Base-by-base conservation (phyloP, 2,888 invertebrate genomes). In the Craniophora ligustri region DNA sequence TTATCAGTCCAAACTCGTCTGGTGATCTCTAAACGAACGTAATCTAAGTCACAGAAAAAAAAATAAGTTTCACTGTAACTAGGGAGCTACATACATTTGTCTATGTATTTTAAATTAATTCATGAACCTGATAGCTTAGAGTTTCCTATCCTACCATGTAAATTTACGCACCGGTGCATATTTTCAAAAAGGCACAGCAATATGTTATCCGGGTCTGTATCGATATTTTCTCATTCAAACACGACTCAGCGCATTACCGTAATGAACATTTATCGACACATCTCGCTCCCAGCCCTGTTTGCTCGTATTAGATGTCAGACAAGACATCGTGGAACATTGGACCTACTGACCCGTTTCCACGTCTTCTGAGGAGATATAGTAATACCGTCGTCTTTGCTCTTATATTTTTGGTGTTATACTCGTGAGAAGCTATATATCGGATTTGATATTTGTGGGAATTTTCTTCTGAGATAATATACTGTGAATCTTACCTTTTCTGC, bases 261-360 rank as follows among this genome's bases (percentile, higher is more conserved):
- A 48, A 65, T 44, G 58, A 67, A 67, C 35, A 40, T 61, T 71
- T 61, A 60, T 71, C 55, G 68, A 50, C 63, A 34, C 18, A 21
- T 31, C 39, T 10, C 39, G 35, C 19, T 62, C 30, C 31, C 63
- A 51, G 31, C 68, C 68, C 57, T 62, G 21, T 21, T n/a, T 34
- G 16, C n/a, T 31, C 65, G 66, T 69, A 39, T 56, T 46, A 35
- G 39, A 46, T 38, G 53, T 63, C 53, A 60, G 10, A 56, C 59
- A 65, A 72, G 57, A 61, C 46, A 49, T 18, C 40, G 69, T 62
- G 45, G 32, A 35, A 55, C 57, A 60, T 72, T 63, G 61, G 51
- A 61, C 62, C 56, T 53, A 35, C 50, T 66, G 70, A 66, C 71
- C 63, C 13, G 63, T 63, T 68, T 63, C 35, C 21, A 23, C 11